These are phyloP conservation scores for Eulemur mongoz DNA, from an alignment of 2,797 vertebrate species.

Conservation along the genomic window DNA sequence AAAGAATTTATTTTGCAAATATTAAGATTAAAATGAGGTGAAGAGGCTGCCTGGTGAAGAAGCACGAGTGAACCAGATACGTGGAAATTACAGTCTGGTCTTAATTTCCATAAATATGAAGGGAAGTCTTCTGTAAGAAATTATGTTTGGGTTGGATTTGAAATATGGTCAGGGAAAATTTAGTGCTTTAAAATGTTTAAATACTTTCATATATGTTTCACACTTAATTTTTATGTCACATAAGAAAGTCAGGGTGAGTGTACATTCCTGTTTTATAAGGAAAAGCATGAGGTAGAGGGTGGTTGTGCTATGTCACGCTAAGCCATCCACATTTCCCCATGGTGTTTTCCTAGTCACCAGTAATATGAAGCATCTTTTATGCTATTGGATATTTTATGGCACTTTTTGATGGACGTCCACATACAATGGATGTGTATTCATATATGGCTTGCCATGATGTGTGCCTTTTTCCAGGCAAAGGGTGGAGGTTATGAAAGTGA, in stretches of 20 bases:
- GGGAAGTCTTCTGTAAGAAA: neutral
- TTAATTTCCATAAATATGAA: neutral
- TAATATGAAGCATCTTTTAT: neutral
- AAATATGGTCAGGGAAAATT: neutral
- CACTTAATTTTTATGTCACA: neutral
- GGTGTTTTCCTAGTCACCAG: neutral
- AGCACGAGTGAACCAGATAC: neutral
- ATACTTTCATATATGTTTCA: neutral
- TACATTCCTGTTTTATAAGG: neutral
- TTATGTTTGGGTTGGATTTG: neutral
- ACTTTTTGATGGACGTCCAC: neutral
- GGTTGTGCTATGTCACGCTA: neutral
- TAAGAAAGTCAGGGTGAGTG: neutral
- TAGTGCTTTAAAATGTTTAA: neutral
- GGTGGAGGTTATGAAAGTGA: slow-evolving; percentile 98
- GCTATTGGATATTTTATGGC: neutral
- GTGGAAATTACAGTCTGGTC: neutral
- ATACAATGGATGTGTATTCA: neutral
- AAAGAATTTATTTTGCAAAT: slow-evolving; percentile 5
- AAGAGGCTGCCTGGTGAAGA: neutral
- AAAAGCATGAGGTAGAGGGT: neutral
- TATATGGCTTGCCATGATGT: slow-evolving; percentile 36
- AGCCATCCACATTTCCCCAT: neutral
- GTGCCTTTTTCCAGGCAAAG: slow-evolving; percentile 90
- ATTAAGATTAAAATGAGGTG: neutral